Conservation (phyloP, 2,113 vertebrate species). For the Meleagris gallopavo region DNA sequence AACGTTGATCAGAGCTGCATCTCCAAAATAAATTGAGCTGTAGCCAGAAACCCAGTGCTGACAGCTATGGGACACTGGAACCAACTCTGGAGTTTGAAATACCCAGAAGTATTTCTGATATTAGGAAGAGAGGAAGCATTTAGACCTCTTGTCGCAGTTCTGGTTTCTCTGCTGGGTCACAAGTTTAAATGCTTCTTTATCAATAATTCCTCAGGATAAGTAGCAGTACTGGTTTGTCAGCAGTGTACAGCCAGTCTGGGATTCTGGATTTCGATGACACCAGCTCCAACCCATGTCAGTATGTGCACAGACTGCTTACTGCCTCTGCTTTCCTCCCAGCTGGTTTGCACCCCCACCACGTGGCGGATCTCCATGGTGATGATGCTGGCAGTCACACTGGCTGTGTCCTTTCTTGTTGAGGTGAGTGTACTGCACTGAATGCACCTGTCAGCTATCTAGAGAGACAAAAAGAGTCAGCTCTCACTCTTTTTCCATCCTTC, state of each 20-base stretch:
- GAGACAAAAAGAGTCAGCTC: background rate
- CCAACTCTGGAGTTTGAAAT: background rate
- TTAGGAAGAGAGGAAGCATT: background rate
- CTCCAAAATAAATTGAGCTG: background rate
- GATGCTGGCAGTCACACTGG: constrained; percentile 75
- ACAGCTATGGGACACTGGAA: background rate
- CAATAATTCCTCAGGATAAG: background rate
- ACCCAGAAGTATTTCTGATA: background rate
- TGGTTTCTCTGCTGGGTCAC: background rate
- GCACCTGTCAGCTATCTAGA: background rate
- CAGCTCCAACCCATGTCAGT: background rate
- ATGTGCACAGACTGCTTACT: background rate
- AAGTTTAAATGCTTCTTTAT: background rate
- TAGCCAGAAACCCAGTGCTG: background rate
- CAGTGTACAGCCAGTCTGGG: background rate
- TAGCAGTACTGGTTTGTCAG: background rate
- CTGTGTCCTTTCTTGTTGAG: constrained; percentile 74
- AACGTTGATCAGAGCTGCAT: background rate
- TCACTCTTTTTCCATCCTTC: background rate
- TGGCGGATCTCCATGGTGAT: constrained; percentile 77
- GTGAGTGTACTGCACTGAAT: constrained; percentile 46
- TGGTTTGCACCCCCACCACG: constrained; percentile 74
- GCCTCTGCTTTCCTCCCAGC: constrained; percentile 48
- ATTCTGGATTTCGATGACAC: background rate
- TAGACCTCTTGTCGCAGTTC: background rate